Conservation (phyloP, 37 sponge, comb jelly and placozoan species). For the Cliona cf. orientalis region DNA sequence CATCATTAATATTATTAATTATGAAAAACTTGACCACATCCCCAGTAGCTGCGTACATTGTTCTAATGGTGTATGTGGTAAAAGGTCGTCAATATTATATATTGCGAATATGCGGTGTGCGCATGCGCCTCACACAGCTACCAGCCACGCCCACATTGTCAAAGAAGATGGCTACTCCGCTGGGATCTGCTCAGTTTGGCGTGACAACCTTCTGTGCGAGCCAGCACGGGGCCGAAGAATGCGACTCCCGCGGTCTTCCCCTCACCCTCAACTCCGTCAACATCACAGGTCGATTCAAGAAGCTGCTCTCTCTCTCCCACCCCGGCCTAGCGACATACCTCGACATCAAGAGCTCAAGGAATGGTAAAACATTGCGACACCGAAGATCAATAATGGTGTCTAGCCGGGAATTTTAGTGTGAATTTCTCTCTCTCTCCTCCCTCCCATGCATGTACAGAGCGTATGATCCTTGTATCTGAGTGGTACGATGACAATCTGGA, state of each 20-base stretch:
- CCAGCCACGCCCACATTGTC: conserved; percentile 10
- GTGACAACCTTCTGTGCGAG: conserved; percentile 81
- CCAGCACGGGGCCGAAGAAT: conserved; percentile 74
- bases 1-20: too few species aligned
- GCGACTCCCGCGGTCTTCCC: conserved; percentile 90
- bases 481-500: conserved; percentile 71
- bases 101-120: background rate
- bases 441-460: too few species aligned
- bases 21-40: too few species aligned
- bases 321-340: conserved; percentile 81
- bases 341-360: conserved; percentile 70
- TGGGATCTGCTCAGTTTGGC: conserved; percentile 70
- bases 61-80: too few species aligned
- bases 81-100: background rate
- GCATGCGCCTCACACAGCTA: background rate
- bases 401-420: background rate
- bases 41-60: too few species aligned
- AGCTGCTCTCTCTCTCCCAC: conserved; percentile 64
- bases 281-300: conserved; percentile 86
- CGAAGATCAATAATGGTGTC: too few species aligned
- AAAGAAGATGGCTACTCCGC: conserved; percentile 18
- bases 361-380: conserved; percentile 62
- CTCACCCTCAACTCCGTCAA: conserved; percentile 86
- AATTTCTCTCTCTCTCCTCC: too few species aligned
- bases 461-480: conserved; percentile 85